Percentiles rank a stretch among this genome's conserved stretches.
Evolutionary conservation across 2,888 invertebrate species (phyloP).

Genomic region (Notodromas monacha): DNA sequence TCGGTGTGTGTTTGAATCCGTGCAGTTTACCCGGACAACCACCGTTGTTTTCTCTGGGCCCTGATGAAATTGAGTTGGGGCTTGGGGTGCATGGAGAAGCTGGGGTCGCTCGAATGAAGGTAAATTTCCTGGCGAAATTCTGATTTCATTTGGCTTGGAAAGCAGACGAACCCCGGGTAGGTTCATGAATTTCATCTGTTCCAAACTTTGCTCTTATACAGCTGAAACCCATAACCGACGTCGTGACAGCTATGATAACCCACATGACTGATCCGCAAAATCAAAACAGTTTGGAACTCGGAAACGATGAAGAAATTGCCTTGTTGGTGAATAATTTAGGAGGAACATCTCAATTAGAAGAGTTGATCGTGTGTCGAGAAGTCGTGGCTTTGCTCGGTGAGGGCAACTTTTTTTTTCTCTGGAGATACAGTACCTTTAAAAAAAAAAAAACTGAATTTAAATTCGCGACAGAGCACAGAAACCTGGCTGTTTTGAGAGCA

Average conservation of each 20-base stretch:
- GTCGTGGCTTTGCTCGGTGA: slow-evolving; percentile 27
- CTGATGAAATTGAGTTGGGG: slow-evolving; percentile 32
- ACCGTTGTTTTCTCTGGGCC: slow-evolving; percentile 26
- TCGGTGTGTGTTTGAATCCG: slow-evolving; percentile 30
- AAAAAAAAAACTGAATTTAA: too few species aligned
- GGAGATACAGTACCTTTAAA: too few species aligned
- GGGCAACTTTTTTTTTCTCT: too few species aligned
- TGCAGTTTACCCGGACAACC: slow-evolving; percentile 29
- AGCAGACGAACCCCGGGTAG: too few species aligned
- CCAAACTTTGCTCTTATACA: too few species aligned
- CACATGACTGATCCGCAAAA: too few species aligned
- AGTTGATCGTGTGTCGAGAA: slow-evolving; percentile 33
- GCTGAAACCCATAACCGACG: too few species aligned
- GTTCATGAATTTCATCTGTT: too few species aligned
- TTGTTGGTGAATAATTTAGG: slow-evolving; percentile 46
- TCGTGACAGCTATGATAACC: too few species aligned
- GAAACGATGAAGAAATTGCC: slow-evolving; percentile 19
- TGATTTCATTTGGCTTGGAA: too few species aligned
- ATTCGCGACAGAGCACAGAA: slow-evolving; percentile 18
- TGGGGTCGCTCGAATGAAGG: slow-evolving; percentile 20
- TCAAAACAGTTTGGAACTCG: slow-evolving; percentile 13
- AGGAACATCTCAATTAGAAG: slow-evolving; percentile 34
- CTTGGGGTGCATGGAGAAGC: slow-evolving; percentile 23
- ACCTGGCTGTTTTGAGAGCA: slow-evolving; percentile 21
- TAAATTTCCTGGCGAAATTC: slow-evolving; percentile 11